Evolutionary conservation across 2,113 vertebrate genomes (phyloP).

Genomic region (Fukomys damarensis): DNA sequence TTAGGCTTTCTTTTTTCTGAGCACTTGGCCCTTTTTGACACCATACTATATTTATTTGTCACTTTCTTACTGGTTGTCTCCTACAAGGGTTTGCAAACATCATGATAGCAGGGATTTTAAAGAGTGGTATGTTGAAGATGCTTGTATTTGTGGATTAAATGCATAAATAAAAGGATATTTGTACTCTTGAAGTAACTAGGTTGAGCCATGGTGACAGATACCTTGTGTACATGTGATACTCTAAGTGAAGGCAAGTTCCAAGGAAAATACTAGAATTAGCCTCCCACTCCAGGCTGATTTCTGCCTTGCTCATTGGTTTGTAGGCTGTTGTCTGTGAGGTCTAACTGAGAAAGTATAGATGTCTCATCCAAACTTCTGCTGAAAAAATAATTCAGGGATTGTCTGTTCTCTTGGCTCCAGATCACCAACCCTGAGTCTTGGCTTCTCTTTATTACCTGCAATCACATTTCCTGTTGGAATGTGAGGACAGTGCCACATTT

Average conservation of each 20-base stretch:
- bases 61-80: neutral
- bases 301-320: neutral
- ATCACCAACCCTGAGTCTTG: neutral
- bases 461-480: neutral
- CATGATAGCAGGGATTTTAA: neutral
- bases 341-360: neutral
- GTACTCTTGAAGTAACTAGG: neutral
- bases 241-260: neutral
- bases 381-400: neutral
- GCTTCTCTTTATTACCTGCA: neutral
- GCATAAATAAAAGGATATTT: neutral
- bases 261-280: neutral
- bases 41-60: neutral
- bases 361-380: neutral
- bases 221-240: rapidly evolving
- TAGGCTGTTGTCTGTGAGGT: neutral
- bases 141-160: neutral
- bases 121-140: neutral
- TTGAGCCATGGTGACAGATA: neutral
- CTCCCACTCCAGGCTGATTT: neutral
- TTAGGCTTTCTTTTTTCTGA: neutral
- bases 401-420: neutral
- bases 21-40: neutral
- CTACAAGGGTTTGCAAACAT: neutral
- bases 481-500: neutral